Conservation (phyloP, 1,140 invertebrate genomes). For the Heliconius himera region DNA sequence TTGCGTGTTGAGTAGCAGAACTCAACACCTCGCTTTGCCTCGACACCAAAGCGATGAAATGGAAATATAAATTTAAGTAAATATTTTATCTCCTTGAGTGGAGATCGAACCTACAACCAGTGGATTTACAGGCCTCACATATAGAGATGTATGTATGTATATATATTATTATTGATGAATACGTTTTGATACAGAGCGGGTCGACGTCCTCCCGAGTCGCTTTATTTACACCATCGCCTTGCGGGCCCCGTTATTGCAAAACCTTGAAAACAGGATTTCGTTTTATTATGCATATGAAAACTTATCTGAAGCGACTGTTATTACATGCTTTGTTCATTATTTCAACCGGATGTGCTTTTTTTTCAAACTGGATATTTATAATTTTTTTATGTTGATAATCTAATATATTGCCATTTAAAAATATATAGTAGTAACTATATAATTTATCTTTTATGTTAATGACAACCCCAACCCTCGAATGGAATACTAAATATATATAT, state of each 20-base stretch:
- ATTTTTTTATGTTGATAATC: neutral
- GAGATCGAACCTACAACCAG: too few relatives aligned
- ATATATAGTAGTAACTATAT: too few relatives aligned
- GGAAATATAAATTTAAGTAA: too few relatives aligned
- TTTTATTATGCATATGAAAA: constrained; percentile 51
- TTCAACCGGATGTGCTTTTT: constrained; percentile 1
- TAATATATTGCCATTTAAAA: neutral
- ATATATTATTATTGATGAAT: constrained; percentile 59
- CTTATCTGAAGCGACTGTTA: constrained; percentile 44
- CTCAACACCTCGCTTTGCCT: too few relatives aligned
- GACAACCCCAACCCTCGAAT: too few relatives aligned
- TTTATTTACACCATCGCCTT: constrained; percentile 73
- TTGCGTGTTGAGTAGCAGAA: too few relatives aligned
- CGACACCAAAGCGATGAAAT: too few relatives aligned
- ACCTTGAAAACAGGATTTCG: constrained; percentile 69
- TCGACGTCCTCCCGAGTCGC: constrained; percentile 69
- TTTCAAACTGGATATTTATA: neutral
- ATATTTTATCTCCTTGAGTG: too few relatives aligned
- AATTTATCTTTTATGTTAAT: too few relatives aligned
- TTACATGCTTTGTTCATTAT: constrained; percentile 38
- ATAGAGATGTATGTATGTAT: constrained; percentile 55
- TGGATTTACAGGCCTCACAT: too few relatives aligned
- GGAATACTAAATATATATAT: neutral
- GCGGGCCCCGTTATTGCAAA: constrained; percentile 65
- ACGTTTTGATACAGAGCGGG: constrained; percentile 69